These are phyloP conservation scores for Trematomus bernacchii DNA, from an alignment of 2,797 vertebrate species.

Conservation along the genomic window DNA sequence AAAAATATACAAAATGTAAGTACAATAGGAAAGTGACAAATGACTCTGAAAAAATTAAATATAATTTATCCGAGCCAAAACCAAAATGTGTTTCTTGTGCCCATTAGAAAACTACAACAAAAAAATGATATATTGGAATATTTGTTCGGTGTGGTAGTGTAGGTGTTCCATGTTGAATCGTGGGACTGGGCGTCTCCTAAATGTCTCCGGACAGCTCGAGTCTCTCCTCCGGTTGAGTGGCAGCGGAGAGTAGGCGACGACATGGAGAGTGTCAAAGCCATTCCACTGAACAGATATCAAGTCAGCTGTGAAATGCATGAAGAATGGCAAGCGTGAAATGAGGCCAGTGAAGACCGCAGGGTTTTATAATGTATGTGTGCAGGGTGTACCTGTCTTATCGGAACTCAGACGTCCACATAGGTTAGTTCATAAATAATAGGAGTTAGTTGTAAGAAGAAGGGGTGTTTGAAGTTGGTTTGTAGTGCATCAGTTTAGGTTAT, in stretches of 20 bases:
- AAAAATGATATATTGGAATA: no score
- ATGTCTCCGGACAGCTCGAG: background rate
- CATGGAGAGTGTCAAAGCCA: constrained; percentile 20
- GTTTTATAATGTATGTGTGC: background rate
- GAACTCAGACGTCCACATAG: constrained; percentile 3
- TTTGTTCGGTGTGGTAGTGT: no score
- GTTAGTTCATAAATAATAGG: no score
- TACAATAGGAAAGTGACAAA: no score
- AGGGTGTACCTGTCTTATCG: constrained; percentile 1
- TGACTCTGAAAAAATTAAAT: no score
- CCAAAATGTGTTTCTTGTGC: no score
- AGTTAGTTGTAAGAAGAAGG: no score
- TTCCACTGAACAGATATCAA: constrained; percentile 34
- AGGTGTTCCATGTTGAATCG: background rate
- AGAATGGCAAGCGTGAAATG: constrained; percentile 47
- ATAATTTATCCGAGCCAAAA: no score
- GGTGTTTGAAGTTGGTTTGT: background rate
- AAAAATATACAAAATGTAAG: no score
- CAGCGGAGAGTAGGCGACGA: constrained; percentile 1
- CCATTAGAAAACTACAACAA: no score
- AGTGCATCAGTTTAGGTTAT: background rate
- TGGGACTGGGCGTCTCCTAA: background rate
- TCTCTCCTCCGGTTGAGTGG: constrained; percentile 9
- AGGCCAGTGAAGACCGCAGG: constrained; percentile 18
- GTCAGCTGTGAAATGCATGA: constrained; percentile 42